phyloP scores from a whole-genome alignment of 2,113 vertebrate species.

The Phoxinus phoxinus region DNA sequence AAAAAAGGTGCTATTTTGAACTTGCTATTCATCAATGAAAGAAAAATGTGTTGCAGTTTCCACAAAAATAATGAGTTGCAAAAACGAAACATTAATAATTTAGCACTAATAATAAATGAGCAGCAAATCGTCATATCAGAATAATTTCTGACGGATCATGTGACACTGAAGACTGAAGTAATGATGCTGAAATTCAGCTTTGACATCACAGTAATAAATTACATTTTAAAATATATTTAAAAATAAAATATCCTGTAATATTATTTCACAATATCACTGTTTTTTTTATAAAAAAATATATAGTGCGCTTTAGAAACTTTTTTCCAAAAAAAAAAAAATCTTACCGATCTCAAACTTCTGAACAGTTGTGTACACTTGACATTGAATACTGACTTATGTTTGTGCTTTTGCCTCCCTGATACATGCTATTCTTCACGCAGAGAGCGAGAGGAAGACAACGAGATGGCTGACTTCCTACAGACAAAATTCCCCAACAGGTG shows the following conservation, averaged over 20 bases:
- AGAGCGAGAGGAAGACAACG: slow-evolving; percentile 88
- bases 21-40: neutral
- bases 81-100: too few species aligned
- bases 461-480: slow-evolving; percentile 87
- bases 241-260: neutral
- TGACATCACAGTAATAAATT: neutral
- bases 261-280: neutral
- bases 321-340: neutral
- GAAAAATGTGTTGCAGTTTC: neutral
- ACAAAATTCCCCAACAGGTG: slow-evolving; percentile 78
- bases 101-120: neutral
- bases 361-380: neutral
- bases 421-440: slow-evolving; percentile 67
- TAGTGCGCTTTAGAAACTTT: neutral
- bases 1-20: too few species aligned
- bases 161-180: neutral
- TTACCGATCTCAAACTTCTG: neutral
- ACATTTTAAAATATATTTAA: neutral
- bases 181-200: neutral
- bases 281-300: neutral
- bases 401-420: slow-evolving; percentile 17
- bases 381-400: neutral
- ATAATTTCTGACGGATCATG: neutral
- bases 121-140: neutral
- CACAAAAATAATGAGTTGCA: neutral